A percentile compares a stretch with the other conserved stretches of the same genome.
These are phyloP conservation scores for Hemiprocne comata DNA, from an alignment of 2,113 vertebrate genomes.

Conservation along the genomic window DNA sequence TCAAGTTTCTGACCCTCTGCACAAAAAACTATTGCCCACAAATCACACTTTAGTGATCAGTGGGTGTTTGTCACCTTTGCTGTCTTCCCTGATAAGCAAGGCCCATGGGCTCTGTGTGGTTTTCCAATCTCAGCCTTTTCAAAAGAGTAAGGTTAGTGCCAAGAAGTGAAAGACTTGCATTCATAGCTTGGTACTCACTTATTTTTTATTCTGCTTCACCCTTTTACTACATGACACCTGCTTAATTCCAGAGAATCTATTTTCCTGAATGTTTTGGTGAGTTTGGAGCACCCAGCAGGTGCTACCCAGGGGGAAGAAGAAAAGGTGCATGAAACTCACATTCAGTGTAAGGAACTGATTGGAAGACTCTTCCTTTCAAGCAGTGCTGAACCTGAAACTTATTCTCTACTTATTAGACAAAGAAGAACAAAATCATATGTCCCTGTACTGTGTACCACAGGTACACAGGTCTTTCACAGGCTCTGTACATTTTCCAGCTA, in stretches of 20 bases:
- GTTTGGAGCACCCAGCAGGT: background rate
- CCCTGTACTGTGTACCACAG: background rate
- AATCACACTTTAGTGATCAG: background rate
- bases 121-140: background rate
- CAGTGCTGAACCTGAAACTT: background rate
- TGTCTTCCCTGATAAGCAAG: background rate
- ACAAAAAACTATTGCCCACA: background rate
- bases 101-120: background rate
- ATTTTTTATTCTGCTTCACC: background rate
- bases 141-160: background rate
- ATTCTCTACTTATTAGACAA: background rate
- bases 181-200: background rate
- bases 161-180: background rate
- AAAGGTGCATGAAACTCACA: background rate
- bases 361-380: background rate
- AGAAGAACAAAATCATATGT: background rate
- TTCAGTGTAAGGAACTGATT: background rate
- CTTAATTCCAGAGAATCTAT: background rate
- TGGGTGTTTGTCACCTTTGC: background rate
- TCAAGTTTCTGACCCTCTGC: background rate
- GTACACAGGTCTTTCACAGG: background rate
- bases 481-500: background rate
- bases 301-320: background rate
- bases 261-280: background rate
- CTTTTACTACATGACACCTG: background rate